Base-by-base conservation (phyloP, 2,888 invertebrate genomes). In the Alitta virens region DNA sequence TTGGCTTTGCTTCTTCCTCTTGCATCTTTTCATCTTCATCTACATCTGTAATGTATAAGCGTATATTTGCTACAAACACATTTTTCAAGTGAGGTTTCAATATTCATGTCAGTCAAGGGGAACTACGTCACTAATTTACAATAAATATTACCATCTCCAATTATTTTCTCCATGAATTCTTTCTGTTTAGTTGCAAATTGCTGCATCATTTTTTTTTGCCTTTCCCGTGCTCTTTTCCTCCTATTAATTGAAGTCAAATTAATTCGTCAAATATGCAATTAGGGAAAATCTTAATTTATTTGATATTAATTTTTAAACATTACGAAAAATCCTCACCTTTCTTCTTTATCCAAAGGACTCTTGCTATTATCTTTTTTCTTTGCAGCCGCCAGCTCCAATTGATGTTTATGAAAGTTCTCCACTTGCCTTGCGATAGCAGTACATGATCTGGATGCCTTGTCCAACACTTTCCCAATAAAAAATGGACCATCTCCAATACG, bases 171-270 rank as follows among this genome's bases (percentile, higher is more conserved):
- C 89, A 94, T 89, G 82, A 96, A 96, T 79, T 91, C 90, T 73
- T 91, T 91, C 81, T 95, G 96, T 72, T 91, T 89, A 40, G 89
- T 88, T 9, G 92, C 93, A 84, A 96, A 94, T 78, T 96, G 93
- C 38, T 90, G 91, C 91, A 97, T 93, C 70, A 97, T 83, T 78
- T 92, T 91, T 75, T 91, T 89, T 78, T 96, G 95, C 1, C 96
- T 86, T 75, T 95, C 95, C 72, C 90, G 90, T 2, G 78, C 78
- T 59, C 64, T 90, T 86, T 71, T 66, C 51, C 76, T 69, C 68
- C 77, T 78, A 50, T 16, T n/a, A n/a, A n/a, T n/a, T n/a, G n/a
- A n/a, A n/a, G n/a, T n/a, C n/a, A n/a, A n/a, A n/a, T n/a, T n/a
- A n/a, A n/a, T n/a, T n/a, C n/a, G n/a, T n/a, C n/a, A n/a, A n/a